Evolutionary conservation across 2,888 invertebrate species (phyloP).

Genomic region (Ctena decussata): DNA sequence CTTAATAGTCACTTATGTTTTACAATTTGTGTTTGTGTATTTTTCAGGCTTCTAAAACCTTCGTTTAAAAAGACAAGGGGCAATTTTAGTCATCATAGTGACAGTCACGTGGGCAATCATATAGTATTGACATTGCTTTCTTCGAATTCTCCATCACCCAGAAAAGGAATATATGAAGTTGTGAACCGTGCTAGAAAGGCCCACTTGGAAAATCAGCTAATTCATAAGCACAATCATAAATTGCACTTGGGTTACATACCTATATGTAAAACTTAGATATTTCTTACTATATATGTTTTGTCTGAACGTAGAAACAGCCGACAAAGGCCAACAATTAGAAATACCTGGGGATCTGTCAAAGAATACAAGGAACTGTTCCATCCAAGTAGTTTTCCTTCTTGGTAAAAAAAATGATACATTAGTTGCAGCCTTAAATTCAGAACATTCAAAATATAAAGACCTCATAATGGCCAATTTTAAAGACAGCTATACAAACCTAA

Average conservation of each 20-base stretch:
- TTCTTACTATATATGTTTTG: conserved; percentile 58
- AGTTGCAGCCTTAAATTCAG: background rate
- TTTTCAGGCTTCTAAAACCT: no score
- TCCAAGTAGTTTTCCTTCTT: background rate
- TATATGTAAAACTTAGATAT: conserved; percentile 29
- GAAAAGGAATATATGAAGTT: background rate
- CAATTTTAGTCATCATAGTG: no score
- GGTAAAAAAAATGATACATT: background rate
- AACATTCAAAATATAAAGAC: background rate
- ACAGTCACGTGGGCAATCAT: no score
- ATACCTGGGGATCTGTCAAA: conserved; percentile 68
- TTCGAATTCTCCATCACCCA: no score
- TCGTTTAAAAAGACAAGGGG: no score
- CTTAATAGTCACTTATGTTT: no score
- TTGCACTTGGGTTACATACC: conserved; percentile 7
- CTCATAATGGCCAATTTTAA: background rate
- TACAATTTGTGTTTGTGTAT: no score
- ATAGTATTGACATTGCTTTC: no score
- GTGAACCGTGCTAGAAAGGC: background rate
- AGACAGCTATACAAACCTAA: background rate
- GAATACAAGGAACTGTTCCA: background rate
- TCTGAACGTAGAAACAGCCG: conserved; percentile 44
- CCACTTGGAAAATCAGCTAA: background rate
- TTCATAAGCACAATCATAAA: background rate
- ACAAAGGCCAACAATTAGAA: conserved; percentile 57